Conservation (phyloP, 2,113 vertebrate genomes). For the Camelus bactrianus region DNA sequence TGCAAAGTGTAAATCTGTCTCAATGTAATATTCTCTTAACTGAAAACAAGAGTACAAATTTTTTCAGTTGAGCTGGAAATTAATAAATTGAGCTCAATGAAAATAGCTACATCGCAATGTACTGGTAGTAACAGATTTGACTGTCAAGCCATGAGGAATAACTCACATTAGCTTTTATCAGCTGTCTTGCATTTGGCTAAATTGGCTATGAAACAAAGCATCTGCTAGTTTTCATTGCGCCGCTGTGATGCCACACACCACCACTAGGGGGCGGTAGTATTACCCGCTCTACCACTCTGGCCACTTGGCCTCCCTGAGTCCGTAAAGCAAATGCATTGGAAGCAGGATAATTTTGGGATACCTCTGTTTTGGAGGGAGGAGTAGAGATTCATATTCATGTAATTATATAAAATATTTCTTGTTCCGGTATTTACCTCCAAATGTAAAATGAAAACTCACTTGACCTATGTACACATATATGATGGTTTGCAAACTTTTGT, state of each 20-base stretch:
- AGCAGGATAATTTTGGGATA: neutral
- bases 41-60: neutral
- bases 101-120: neutral
- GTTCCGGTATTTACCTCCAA: neutral
- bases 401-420: neutral
- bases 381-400: neutral
- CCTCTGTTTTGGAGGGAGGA: neutral
- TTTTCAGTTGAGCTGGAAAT: neutral
- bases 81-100: neutral
- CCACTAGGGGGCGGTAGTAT: neutral
- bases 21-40: neutral
- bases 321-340: neutral
- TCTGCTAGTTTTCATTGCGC: neutral
- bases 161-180: neutral
- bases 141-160: neutral
- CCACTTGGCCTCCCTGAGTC: neutral
- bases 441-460: neutral
- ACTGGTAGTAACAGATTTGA: neutral
- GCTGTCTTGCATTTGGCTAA: neutral
- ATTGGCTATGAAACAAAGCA: neutral
- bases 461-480: fast-evolving
- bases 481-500: neutral
- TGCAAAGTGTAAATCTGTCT: constrained; percentile 3
- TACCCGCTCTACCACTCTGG: neutral
- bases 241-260: neutral